These are phyloP conservation scores for Drosophila parabipectinata DNA, from an alignment of 1,140 invertebrate species.

Conservation along the genomic window DNA sequence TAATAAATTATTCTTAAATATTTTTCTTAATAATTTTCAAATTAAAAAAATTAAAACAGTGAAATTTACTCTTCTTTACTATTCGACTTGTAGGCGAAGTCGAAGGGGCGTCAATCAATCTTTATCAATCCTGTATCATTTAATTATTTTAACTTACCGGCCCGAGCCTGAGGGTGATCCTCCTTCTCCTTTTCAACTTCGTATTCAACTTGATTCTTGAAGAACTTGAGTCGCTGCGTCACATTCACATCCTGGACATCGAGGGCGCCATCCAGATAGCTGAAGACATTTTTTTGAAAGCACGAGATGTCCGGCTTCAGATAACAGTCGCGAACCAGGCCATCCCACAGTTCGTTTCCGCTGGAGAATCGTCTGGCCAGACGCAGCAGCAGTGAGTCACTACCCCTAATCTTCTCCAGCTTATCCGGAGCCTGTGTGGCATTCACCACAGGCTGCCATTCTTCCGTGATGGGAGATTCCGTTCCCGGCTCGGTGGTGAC, in stretches of 20 bases:
- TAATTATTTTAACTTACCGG: constrained; percentile 49
- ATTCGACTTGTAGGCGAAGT: too few relatives aligned
- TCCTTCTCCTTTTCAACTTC: constrained; percentile 81
- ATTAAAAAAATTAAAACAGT: too few relatives aligned
- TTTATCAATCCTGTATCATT: background rate
- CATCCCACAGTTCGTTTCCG: constrained; percentile 89
- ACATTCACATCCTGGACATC: constrained; percentile 88
- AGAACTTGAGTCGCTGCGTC: constrained; percentile 88
- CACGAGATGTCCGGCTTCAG: constrained; percentile 88
- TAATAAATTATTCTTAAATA: too few relatives aligned
- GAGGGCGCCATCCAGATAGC: constrained; percentile 88
- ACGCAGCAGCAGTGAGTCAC: constrained; percentile 67
- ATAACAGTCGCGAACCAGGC: constrained; percentile 89
- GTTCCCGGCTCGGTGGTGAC: constrained; percentile 13
- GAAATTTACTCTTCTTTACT: too few relatives aligned
- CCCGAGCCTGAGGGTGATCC: constrained; percentile 46
- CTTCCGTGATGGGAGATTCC: constrained; percentile 33
- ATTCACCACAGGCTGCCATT: constrained; percentile 64
- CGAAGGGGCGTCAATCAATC: too few relatives aligned
- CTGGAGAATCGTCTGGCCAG: constrained; percentile 84
- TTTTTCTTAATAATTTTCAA: too few relatives aligned
- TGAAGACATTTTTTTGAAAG: constrained; percentile 90
- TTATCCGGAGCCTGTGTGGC: constrained; percentile 19
- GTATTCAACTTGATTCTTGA: constrained; percentile 87
- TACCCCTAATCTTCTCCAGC: constrained; percentile 2